These are phyloP conservation scores for Silurus aristotelis DNA, from an alignment of 2,797 vertebrate species.

Conservation along the genomic window DNA sequence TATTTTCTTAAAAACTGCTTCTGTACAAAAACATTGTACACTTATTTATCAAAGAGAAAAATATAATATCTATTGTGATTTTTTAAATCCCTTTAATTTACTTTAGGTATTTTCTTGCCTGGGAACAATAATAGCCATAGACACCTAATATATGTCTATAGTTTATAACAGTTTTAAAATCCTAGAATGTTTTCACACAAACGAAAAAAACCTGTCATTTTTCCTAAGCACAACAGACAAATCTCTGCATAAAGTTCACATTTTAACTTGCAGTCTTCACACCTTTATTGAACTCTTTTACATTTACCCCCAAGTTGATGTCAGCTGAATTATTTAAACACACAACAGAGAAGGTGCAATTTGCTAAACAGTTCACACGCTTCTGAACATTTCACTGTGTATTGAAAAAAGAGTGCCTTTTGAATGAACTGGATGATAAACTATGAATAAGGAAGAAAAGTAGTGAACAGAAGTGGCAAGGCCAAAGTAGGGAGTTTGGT, in stretches of 20 bases:
- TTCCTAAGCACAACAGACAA: neutral
- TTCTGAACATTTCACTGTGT: neutral
- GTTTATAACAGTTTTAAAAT: neutral
- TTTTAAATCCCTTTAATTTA: no score
- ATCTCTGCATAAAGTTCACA: neutral
- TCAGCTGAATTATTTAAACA: constrained; percentile 9
- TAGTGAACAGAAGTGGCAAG: neutral
- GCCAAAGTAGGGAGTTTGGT: neutral
- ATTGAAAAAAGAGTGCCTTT: neutral
- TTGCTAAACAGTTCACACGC: constrained; percentile 6
- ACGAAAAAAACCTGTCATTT: neutral
- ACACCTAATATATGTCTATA: neutral
- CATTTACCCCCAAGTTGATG: neutral
- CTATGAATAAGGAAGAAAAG: neutral
- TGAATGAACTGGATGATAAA: constrained; percentile 11
- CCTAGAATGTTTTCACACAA: constrained; percentile 5
- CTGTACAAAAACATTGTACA: no score
- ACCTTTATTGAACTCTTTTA: constrained; percentile 11
- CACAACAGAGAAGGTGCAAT: constrained; percentile 8
- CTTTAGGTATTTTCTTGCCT: no score
- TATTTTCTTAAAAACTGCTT: no score
- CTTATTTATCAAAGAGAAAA: no score
- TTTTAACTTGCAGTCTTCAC: constrained; percentile 5
- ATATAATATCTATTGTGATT: no score
- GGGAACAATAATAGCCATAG: neutral